Percentiles rank a stretch among this genome's conserved stretches.
Evolutionary conservation across 1,140 invertebrate genomes (phyloP).

Genomic region (Drosophila cardini): DNA sequence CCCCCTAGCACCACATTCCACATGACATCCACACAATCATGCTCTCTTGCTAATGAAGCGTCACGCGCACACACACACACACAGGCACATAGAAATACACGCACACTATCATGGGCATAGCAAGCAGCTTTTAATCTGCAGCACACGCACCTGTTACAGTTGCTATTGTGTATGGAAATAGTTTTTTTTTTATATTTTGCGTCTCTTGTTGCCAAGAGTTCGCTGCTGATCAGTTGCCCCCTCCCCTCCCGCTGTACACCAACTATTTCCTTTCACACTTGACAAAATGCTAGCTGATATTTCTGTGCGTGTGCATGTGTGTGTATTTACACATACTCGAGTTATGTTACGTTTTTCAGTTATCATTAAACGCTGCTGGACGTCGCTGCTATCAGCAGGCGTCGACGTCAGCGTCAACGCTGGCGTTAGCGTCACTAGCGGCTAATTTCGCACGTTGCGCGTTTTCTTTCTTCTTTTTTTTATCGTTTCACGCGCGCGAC

Average conservation of each 20-base stretch:
- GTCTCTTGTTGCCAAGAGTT: conserved; percentile 30
- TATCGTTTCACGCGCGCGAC: conserved; percentile 41
- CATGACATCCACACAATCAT: conserved; percentile 13
- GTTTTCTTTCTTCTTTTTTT: conserved; percentile 26
- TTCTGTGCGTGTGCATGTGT: background rate
- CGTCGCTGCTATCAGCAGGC: conserved; percentile 27
- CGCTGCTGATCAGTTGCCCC: background rate
- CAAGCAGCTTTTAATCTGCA: conserved; percentile 38
- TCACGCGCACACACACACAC: conserved; percentile 28
- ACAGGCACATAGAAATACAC: conserved; percentile 8
- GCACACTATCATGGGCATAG: conserved; percentile 1
- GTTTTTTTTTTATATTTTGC: conserved; percentile 14
- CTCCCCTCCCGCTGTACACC: too few species aligned
- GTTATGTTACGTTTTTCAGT: conserved; percentile 31
- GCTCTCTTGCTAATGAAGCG: conserved; percentile 41
- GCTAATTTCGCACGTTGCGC: conserved; percentile 30
- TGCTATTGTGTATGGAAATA: conserved; percentile 20
- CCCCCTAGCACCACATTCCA: background rate
- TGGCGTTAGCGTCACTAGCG: background rate
- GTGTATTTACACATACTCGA: conserved; percentile 6
- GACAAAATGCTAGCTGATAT: background rate
- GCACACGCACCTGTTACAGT: conserved; percentile 44
- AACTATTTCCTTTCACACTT: background rate
- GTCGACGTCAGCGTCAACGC: background rate
- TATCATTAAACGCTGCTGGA: conserved; percentile 36